Base-by-base conservation (phyloP, 2,113 vertebrate genomes). In the Apeltes quadracus region DNA sequence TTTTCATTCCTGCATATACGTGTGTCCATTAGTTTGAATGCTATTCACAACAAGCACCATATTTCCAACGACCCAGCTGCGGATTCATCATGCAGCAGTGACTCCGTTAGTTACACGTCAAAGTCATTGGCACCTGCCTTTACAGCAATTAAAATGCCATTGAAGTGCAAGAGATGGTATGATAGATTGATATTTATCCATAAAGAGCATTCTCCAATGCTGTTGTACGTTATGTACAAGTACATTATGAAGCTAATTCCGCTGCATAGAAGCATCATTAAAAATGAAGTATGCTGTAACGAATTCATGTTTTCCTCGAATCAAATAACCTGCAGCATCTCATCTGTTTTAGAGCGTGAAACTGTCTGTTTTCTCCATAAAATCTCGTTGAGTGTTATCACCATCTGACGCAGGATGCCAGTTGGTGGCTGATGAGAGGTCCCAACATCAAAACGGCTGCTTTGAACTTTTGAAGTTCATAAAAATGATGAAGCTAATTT, bases 341-440 rank as follows among this genome's bases (percentile, higher is more conserved):
- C 44, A 0, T 61, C 44, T 32, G 56, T 54, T 76, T 64, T 46
- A 55, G 16, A 39, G 50, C 55, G 10, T 43, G 12, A 36, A 48
- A 54, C 10, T 5, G 25, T 56, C 32, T 51, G 41, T 59, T 70
- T 69, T 68, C 79, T 84, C 34, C 56, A 34, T 41, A 54, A 11
- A 16, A 3, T 63, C 57, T 75, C 55, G 20, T 61, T 66, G 39
- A 2, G 57, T 14, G 43, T 55, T 46, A 69, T 69, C 32, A 46
- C 22, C 54, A 54, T 55, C 32, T 76, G 61, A 20, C 18, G 14
- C 66, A 43, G 25, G 62, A 13, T 39, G 38, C 7, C 65, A 58
- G 64, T 39, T 74, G 83, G 83, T 64, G 80, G 80, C 61, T 81
- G 79, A 78, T 81, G 61, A 80, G 73, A 69, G 34, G 46, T 67